Evolutionary conservation across 2,797 vertebrate genomes (phyloP).

Genomic region (Philypnodon macrostomus): DNA sequence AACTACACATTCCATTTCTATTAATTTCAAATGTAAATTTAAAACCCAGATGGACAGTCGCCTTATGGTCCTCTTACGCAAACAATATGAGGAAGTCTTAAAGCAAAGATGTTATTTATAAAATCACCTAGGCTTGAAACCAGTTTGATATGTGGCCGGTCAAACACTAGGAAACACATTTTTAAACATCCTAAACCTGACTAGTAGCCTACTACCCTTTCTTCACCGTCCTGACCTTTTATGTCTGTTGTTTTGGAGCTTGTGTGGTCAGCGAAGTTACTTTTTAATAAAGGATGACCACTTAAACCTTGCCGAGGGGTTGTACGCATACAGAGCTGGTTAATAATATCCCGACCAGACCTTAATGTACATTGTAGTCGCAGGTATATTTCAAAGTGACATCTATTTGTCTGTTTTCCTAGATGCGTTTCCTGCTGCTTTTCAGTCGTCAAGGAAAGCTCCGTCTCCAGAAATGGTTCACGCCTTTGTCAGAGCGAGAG

Average conservation of each 20-base stretch:
- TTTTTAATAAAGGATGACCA: constrained; percentile 39
- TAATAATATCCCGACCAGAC: constrained; percentile 32
- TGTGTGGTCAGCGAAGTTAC: constrained; percentile 25
- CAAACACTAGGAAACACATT: constrained; percentile 22
- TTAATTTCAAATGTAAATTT: too few species aligned
- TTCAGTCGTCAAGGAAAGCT: constrained; percentile 98
- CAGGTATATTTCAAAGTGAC: background rate
- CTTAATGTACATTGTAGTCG: background rate
- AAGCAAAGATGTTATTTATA: constrained; percentile 20
- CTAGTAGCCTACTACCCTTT: constrained; percentile 4
- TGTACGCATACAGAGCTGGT: background rate
- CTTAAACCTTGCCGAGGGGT: background rate
- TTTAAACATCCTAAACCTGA: constrained; percentile 18
- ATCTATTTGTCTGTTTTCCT: constrained; percentile 11
- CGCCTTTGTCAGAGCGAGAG: constrained; percentile 86
- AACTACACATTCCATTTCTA: too few species aligned
- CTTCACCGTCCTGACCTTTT: background rate
- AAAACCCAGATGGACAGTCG: too few species aligned
- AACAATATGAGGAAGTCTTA: too few species aligned
- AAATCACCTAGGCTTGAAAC: background rate
- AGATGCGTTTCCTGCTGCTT: constrained; percentile 96
- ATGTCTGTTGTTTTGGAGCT: background rate
- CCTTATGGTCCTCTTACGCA: background rate
- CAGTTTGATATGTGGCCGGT: constrained; percentile 10
- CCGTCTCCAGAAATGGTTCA: constrained; percentile 96